Base-by-base conservation (phyloP, 1,140 invertebrate species). In the Achatina immaculata region DNA sequence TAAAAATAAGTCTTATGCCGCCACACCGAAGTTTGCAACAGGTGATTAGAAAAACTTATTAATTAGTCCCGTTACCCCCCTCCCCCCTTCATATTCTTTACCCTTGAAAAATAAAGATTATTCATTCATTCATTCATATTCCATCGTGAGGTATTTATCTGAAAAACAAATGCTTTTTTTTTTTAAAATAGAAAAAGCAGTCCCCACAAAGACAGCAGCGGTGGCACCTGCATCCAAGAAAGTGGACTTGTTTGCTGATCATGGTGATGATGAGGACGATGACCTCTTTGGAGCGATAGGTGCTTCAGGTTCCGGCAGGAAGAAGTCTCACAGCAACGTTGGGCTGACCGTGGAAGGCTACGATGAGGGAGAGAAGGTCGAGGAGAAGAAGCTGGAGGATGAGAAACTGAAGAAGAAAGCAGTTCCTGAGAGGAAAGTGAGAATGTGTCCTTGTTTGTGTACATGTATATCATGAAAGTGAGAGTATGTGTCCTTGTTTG, bases 261-360 rank as follows among this genome's bases (percentile, higher is more conserved):
- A 84, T 78, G 83, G 80, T 34, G 83, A 85, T n/a, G 82, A 83
- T 45, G 85, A 86, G 0, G 84, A 86, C 0, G 83, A 83, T 16
- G 83, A 86, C 55, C 38, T 83, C 66, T 83, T 85, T 48, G 48
- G 66, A 1, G 19, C 34, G 68, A 72, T 75, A 14, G 43, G 71
- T 19, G 62, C 68, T 2, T 11, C 76, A 24, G 21, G n/a, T 9
- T 31, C 62, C 43, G n/a, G n/a, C n/a, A 58, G 34, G 51, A 73
- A 55, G 51, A 73, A 75, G 62, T 62, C 55, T 36, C 66, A 65
- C 55, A 74, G 62, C 40, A 58, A 55, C 28, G 81, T 73, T 51
- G 75, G 58, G 0, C 40, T 51, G 75, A 58, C n/a, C 21, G 58
- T 76, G 55, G 78, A 81, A 48, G 77, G 51, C 21, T 55, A 76